Evolutionary conservation across 2,888 invertebrate species (phyloP).

Genomic region (Adelphocoris suturalis): DNA sequence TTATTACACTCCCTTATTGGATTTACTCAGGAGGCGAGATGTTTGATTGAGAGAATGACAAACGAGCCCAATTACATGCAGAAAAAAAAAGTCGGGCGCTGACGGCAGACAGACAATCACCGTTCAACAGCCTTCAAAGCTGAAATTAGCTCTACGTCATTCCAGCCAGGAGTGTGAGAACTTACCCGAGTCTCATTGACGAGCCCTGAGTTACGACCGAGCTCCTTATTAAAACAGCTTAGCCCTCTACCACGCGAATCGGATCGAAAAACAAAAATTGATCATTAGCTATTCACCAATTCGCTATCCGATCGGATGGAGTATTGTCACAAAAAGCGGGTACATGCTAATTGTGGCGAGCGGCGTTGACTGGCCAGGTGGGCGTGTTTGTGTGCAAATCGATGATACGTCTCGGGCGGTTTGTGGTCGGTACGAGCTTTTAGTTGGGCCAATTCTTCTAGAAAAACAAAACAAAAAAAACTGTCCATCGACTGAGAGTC

Average conservation of each 20-base stretch:
- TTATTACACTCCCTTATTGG: not conserved
- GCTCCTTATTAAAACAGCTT: not conserved
- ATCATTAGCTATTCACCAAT: slow-evolving; percentile 17
- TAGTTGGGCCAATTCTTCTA: not conserved
- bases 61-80: slow-evolving; percentile 36
- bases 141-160: slow-evolving; percentile 36
- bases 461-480: not conserved
- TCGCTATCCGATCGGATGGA: not conserved
- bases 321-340: slow-evolving; percentile 27
- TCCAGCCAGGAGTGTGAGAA: slow-evolving; percentile 23
- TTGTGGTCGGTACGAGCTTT: slow-evolving; percentile 5
- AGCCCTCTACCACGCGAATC: not conserved
- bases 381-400: slow-evolving; percentile 42
- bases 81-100: slow-evolving; percentile 3
- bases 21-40: slow-evolving; percentile 24
- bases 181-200: not conserved
- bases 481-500: not conserved
- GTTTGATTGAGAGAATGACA: slow-evolving; percentile 39
- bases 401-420: not conserved
- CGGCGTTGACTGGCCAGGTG: not conserved
- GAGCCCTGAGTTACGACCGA: not conserved
- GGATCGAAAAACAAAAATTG: not conserved
- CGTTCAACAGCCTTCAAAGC: slow-evolving; percentile 19
- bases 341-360: slow-evolving; percentile 12
- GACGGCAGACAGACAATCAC: not conserved